Evolutionary conservation across 2,797 vertebrate genomes (phyloP).

Genomic region (Poecilia gillii): DNA sequence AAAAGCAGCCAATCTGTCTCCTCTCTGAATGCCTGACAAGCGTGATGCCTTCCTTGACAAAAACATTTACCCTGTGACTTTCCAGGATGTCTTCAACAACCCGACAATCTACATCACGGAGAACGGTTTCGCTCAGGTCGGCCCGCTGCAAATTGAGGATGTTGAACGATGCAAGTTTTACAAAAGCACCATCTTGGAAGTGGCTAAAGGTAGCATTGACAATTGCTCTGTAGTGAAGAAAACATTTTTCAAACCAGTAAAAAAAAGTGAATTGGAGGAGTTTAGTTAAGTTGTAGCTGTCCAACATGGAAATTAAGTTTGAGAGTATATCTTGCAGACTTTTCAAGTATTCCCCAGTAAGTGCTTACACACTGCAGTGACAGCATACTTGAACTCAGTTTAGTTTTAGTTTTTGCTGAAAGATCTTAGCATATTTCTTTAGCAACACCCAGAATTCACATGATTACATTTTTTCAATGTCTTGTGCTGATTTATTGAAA

Average conservation of each 20-base stretch:
- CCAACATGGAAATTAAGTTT: not conserved
- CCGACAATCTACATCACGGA: slow-evolving; percentile 90
- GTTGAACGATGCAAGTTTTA: slow-evolving; percentile 80
- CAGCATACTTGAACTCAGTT: not conserved
- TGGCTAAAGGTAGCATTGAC: slow-evolving; percentile 83
- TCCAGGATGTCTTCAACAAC: slow-evolving; percentile 86
- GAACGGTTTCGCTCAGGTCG: slow-evolving; percentile 88
- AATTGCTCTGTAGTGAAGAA: not conserved
- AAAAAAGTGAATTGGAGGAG: not conserved
- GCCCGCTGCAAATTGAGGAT: slow-evolving; percentile 82
- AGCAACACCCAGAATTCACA: not conserved
- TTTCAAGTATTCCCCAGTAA: not conserved
- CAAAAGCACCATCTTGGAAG: slow-evolving; percentile 84
- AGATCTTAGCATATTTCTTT: not conserved
- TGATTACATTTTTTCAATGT: not conserved
- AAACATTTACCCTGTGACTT: slow-evolving; percentile 72
- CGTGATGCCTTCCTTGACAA: slow-evolving; percentile 63
- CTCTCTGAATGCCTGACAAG: slow-evolving; percentile 74
- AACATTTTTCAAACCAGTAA: not conserved
- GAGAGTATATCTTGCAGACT: not conserved
- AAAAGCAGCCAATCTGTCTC: slow-evolving; percentile 71
- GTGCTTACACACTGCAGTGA: not conserved
- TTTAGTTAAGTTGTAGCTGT: not conserved
- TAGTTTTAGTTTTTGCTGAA: not conserved
- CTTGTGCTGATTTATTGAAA: not conserved